Percentiles rank a stretch among this genome's conserved stretches.
phyloP scores from a whole-genome alignment of 1,140 invertebrate genomes.

The Ectropis grisescens region DNA sequence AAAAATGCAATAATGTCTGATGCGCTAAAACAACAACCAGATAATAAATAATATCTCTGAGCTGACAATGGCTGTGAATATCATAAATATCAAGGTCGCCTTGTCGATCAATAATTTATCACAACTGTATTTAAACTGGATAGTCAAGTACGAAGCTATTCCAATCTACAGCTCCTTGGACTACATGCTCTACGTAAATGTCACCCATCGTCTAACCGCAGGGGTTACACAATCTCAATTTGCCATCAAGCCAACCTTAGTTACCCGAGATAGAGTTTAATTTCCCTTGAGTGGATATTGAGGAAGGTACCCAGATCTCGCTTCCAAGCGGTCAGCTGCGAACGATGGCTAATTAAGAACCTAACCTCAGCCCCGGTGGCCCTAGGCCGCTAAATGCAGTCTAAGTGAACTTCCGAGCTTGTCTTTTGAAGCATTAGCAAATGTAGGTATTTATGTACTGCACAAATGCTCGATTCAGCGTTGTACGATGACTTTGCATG shows the following conservation, averaged over 20 bases:
- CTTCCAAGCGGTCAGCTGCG: conserved; percentile 46
- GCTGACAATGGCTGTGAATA: too few relatives aligned
- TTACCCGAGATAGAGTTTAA: conserved; percentile 2
- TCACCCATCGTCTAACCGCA: conserved; percentile 19
- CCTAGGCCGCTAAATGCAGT: conserved; percentile 50
- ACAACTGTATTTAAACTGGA: too few relatives aligned
- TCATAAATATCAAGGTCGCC: too few relatives aligned
- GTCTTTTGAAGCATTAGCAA: conserved; percentile 27
- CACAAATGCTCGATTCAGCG: conserved; percentile 10
- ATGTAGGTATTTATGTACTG: conserved; percentile 17
- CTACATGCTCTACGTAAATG: conserved; percentile 18
- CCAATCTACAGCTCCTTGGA: conserved; percentile 13
- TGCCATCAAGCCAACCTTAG: too few relatives aligned
- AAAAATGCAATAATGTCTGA: conserved; percentile 27
- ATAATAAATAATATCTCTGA: too few relatives aligned
- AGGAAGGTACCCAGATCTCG: conserved; percentile 21
- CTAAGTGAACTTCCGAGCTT: conserved; percentile 51
- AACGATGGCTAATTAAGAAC: conserved; percentile 61
- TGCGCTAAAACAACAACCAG: too few relatives aligned
- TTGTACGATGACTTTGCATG: conserved; percentile 17
- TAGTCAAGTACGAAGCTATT: background rate
- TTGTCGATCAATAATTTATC: too few relatives aligned
- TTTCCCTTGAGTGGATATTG: too few relatives aligned
- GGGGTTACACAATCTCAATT: conserved; percentile 9
- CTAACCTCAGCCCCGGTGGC: conserved; percentile 41